phyloP scores from a whole-genome alignment of 2,888 invertebrate species.

The Habroteleia sp. region DNA sequence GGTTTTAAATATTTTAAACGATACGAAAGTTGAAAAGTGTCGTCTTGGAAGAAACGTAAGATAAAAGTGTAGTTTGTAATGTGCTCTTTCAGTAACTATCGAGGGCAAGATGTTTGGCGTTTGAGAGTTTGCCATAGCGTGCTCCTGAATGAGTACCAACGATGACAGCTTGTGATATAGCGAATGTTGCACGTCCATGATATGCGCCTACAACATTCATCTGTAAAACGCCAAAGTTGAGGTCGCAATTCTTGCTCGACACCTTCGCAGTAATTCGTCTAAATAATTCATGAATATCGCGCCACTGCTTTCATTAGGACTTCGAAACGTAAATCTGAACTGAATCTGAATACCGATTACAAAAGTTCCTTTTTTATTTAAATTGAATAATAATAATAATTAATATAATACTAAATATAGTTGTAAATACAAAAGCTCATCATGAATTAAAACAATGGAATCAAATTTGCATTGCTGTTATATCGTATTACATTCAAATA shows the following conservation, averaged over 20 bases:
- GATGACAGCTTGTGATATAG: conserved; percentile 67
- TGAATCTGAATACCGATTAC: conserved; percentile 25
- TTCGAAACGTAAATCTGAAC: conserved; percentile 27
- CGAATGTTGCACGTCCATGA: conserved; percentile 63
- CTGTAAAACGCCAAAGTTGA: conserved; percentile 66
- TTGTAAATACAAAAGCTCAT: too few species aligned
- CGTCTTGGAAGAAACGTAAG: conserved; percentile 16
- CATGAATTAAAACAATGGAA: too few species aligned
- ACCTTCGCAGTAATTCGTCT: conserved; percentile 65
- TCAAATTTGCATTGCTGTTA: too few species aligned
- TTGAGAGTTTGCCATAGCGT: conserved; percentile 33
- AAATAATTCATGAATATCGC: conserved; percentile 70
- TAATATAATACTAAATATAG: too few species aligned
- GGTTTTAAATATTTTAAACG: neutral
- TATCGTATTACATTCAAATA: too few species aligned
- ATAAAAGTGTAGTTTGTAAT: conserved; percentile 35
- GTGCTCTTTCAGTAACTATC: conserved; percentile 48
- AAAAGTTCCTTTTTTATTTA: conserved; percentile 1
- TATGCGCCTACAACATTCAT: conserved; percentile 66
- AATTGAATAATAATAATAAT: too few species aligned
- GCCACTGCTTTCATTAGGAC: conserved; percentile 15
- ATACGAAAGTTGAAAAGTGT: conserved; percentile 17
- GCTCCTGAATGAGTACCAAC: conserved; percentile 46
- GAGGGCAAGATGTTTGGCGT: conserved; percentile 54
- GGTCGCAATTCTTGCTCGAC: conserved; percentile 46